phyloP scores from a whole-genome alignment of 2,888 invertebrate genomes.

The Acronicta psi region DNA sequence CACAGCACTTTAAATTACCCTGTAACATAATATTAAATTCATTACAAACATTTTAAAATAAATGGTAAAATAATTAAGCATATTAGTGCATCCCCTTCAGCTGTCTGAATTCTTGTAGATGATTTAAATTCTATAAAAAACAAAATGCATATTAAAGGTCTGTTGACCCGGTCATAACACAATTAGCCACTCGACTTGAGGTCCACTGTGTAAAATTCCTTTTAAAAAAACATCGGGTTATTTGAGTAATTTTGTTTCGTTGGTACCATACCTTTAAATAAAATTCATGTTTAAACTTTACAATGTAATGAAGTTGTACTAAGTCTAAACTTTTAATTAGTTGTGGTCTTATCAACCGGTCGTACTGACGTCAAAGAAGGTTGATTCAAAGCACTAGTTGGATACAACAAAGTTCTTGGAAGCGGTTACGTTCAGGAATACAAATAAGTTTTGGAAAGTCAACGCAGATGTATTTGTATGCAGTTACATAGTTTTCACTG shows the following conservation, averaged over 20 bases:
- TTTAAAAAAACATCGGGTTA: constrained; percentile 26
- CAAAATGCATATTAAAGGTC: constrained; percentile 55
- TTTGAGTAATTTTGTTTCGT: constrained; percentile 20
- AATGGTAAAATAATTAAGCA: constrained; percentile 15
- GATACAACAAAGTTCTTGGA: constrained; percentile 39
- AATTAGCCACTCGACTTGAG: constrained; percentile 58
- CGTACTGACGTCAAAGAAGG: constrained; percentile 44
- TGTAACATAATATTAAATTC: too few relatives aligned
- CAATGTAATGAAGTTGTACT: constrained; percentile 31
- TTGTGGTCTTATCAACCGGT: constrained; percentile 38
- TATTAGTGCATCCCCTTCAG: constrained; percentile 29
- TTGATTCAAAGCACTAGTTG: constrained; percentile 45
- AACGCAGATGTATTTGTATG: constrained; percentile 35
- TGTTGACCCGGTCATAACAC: constrained; percentile 62
- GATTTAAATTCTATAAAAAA: constrained; percentile 49
- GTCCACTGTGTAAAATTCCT: constrained; percentile 22
- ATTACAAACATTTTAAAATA: background rate
- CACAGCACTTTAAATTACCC: too few relatives aligned
- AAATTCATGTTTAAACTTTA: constrained; percentile 36
- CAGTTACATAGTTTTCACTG: constrained; percentile 31
- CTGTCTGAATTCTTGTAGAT: constrained; percentile 42
- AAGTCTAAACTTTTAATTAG: constrained; percentile 53
- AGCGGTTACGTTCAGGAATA: constrained; percentile 34
- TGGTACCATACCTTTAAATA: constrained; percentile 22
- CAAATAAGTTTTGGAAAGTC: constrained; percentile 44